These are phyloP conservation scores for Monopterus albus DNA, from an alignment of 2,113 vertebrate genomes.

Conservation along the genomic window DNA sequence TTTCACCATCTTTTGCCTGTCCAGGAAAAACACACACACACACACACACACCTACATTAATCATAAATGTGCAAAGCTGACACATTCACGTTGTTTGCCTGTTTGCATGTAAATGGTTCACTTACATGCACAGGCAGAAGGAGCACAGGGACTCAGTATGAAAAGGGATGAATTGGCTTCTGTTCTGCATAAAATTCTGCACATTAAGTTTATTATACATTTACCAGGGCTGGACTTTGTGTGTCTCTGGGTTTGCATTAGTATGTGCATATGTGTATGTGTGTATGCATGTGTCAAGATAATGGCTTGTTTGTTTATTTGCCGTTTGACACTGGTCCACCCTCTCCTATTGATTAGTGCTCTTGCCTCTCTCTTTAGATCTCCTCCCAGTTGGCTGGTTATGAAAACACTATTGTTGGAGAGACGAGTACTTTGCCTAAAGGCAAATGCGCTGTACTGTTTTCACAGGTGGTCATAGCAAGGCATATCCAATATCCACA, in stretches of 20 bases:
- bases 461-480: slow-evolving; percentile 64
- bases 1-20: slow-evolving; percentile 23
- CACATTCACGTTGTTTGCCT: neutral
- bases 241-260: slow-evolving; percentile 30
- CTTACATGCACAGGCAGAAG: neutral
- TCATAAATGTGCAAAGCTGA: slow-evolving; percentile 33
- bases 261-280: slow-evolving; percentile 29
- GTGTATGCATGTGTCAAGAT: no score
- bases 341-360: slow-evolving; percentile 78
- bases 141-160: slow-evolving; percentile 6
- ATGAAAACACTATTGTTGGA: slow-evolving; percentile 76
- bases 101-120: slow-evolving; percentile 28
- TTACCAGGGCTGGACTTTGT: slow-evolving; percentile 22
- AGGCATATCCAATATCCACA: slow-evolving; percentile 39
- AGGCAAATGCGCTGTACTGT: slow-evolving; percentile 45
- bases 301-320: slow-evolving; percentile 81
- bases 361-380: slow-evolving; percentile 75
- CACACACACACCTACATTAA: slow-evolving; percentile 14
- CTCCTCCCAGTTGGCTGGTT: slow-evolving; percentile 77
- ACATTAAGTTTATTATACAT: slow-evolving; percentile 32
- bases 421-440: slow-evolving; percentile 67
- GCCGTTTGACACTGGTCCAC: slow-evolving; percentile 74
- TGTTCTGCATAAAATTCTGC: slow-evolving; percentile 33
- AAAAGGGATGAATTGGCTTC: slow-evolving; percentile 50
- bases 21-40: neutral